A percentile compares a stretch with the other conserved stretches of the same genome.
Evolutionary conservation across 2,888 invertebrate genomes (phyloP).

Genomic region (Bruchidius siliquastri): DNA sequence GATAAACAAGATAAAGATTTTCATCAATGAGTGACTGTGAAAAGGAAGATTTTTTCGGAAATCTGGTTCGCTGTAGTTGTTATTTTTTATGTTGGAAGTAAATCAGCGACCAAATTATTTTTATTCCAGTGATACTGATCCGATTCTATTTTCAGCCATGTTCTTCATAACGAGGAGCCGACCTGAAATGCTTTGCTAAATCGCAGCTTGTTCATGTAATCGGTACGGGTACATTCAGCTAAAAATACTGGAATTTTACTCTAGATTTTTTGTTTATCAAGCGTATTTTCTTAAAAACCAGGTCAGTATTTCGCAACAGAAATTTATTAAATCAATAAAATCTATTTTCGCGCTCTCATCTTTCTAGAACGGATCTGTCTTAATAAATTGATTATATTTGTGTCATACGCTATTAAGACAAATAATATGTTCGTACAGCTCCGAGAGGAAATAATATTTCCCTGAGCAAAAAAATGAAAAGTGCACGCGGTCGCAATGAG

Average conservation of each 20-base stretch:
- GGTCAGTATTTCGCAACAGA: constrained; percentile 3
- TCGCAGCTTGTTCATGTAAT: background rate
- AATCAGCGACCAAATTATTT: background rate
- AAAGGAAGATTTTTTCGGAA: too few relatives aligned
- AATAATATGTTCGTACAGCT: background rate
- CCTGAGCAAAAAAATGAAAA: constrained; percentile 6
- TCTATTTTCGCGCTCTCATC: constrained; percentile 2
- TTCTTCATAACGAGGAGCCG: background rate
- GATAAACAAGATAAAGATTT: too few relatives aligned
- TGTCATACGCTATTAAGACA: background rate
- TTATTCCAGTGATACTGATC: background rate
- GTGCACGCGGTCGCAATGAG: too few relatives aligned
- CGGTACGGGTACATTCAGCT: background rate
- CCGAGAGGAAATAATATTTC: background rate
- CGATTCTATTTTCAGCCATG: background rate
- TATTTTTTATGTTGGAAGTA: too few relatives aligned
- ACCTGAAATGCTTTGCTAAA: background rate
- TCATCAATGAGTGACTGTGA: too few relatives aligned
- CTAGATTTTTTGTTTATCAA: background rate
- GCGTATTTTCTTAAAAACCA: constrained; percentile 2
- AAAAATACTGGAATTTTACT: background rate
- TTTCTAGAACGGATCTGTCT: background rate
- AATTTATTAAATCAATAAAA: constrained; percentile 4
- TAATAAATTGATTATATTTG: background rate
- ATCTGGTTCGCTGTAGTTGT: too few relatives aligned